Conservation (phyloP, 92 coral and sea anemone genomes). For the Porites evermanni region DNA sequence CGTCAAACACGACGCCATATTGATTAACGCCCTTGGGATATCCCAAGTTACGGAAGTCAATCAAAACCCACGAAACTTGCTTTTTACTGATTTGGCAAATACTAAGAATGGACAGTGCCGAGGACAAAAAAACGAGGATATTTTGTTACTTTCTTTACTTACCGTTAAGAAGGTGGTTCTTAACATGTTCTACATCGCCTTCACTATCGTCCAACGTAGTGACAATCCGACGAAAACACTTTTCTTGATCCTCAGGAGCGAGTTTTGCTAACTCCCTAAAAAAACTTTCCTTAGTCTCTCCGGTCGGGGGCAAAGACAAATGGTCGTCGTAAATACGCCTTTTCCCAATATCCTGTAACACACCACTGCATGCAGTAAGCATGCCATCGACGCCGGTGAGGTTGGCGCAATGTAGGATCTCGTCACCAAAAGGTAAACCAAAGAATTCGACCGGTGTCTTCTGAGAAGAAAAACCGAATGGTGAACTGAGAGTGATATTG, state of each 20-base stretch:
- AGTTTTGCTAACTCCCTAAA: slow-evolving; percentile 1
- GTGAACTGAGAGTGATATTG: background rate
- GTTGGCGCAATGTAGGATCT: background rate
- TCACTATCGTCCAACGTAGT: background rate
- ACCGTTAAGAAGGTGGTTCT: slow-evolving; percentile 10
- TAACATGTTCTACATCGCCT: slow-evolving; percentile 9
- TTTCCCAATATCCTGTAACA: background rate
- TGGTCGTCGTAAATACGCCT: background rate
- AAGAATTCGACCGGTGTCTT: slow-evolving; percentile 53
- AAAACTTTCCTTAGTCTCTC: background rate
- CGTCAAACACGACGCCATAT: too few species aligned
- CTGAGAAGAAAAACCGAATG: background rate
- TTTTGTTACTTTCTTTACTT: too few species aligned
- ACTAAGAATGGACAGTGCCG: too few species aligned
- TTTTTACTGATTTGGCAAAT: too few species aligned
- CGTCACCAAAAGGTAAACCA: slow-evolving; percentile 50
- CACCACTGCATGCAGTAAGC: background rate
- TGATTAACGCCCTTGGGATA: too few species aligned
- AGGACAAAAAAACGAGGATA: too few species aligned
- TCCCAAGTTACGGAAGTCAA: too few species aligned
- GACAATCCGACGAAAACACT: slow-evolving; percentile 22
- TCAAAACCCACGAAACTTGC: too few species aligned
- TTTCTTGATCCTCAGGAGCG: background rate
- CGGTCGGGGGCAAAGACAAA: background rate
- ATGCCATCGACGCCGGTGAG: background rate